phyloP scores from a whole-genome alignment of 2,113 vertebrate genomes.

The Mus spicilegus region DNA sequence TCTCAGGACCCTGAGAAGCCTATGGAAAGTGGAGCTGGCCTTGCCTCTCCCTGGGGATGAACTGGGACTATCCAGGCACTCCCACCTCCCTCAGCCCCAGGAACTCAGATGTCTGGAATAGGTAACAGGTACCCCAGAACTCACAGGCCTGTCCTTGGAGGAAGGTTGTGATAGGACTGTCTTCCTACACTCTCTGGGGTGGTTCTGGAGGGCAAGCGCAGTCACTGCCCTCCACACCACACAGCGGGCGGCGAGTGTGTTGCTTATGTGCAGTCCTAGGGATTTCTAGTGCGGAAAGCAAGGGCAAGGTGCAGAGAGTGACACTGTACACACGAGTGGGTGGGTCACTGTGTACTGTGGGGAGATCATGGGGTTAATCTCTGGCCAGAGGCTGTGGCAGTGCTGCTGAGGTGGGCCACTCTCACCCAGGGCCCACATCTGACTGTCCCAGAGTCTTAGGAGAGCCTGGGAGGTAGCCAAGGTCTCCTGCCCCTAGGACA shows the following conservation, averaged over 20 bases:
- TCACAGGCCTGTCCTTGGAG: slow-evolving; percentile 6
- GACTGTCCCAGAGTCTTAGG: background rate
- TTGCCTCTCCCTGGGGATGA: slow-evolving; percentile 51
- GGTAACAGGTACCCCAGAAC: background rate
- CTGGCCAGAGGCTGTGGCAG: slow-evolving; percentile 67
- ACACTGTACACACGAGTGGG: background rate
- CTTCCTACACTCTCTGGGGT: background rate
- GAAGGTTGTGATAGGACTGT: background rate
- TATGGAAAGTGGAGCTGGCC: slow-evolving; percentile 10
- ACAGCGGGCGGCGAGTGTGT: background rate
- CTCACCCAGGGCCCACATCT: slow-evolving; percentile 6
- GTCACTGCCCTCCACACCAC: background rate
- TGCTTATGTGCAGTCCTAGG: background rate
- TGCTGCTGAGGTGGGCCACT: slow-evolving; percentile 61
- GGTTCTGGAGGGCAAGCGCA: background rate
- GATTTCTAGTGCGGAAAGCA: background rate
- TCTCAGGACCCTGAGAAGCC: background rate
- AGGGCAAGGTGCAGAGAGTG: background rate
- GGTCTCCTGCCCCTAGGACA: background rate
- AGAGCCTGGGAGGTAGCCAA: background rate
- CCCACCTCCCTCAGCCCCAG: background rate
- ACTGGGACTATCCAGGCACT: background rate
- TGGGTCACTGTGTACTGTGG: background rate
- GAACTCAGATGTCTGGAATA: background rate
- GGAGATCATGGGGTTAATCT: background rate